A percentile compares a stretch with the other conserved stretches of the same genome.
Evolutionary conservation across 2,797 vertebrate species (phyloP).

Genomic region (Bradypodion ventrale): DNA sequence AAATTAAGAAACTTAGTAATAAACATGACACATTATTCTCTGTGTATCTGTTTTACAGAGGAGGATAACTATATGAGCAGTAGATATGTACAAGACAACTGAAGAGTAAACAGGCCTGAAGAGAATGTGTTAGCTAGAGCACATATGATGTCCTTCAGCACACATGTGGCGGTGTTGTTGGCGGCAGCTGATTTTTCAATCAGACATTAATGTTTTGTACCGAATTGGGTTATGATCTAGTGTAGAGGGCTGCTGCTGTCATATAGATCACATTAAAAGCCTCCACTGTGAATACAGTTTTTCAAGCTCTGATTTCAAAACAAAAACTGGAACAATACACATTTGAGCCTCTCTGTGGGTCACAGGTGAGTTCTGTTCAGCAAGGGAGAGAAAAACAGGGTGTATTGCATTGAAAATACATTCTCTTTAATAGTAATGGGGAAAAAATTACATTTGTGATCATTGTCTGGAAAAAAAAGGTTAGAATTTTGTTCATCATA

Average conservation of each 20-base stretch:
- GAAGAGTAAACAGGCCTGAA: not conserved
- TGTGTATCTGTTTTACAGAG: no score
- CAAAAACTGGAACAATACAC: not conserved
- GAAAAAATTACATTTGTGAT: not conserved
- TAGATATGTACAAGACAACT: not conserved
- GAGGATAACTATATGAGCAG: no score
- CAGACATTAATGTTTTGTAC: not conserved
- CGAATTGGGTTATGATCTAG: not conserved
- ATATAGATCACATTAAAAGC: not conserved
- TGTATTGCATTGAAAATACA: not conserved
- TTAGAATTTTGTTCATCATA: not conserved
- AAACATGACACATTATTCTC: not conserved
- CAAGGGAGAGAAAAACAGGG: not conserved
- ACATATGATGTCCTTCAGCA: not conserved
- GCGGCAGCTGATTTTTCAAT: not conserved
- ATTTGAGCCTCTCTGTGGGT: not conserved
- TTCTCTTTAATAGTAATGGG: not conserved
- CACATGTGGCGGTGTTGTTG: no score
- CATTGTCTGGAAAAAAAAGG: not conserved
- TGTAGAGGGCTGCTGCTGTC: not conserved
- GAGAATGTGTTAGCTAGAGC: not conserved
- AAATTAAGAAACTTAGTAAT: not conserved
- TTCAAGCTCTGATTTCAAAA: not conserved
- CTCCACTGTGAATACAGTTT: not conserved
- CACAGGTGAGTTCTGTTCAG: not conserved